Evolutionary conservation across 2,113 vertebrate species (phyloP), one percentile per base, ranked within the genome.

Genomic region (Laticauda laticaudata): DNA sequence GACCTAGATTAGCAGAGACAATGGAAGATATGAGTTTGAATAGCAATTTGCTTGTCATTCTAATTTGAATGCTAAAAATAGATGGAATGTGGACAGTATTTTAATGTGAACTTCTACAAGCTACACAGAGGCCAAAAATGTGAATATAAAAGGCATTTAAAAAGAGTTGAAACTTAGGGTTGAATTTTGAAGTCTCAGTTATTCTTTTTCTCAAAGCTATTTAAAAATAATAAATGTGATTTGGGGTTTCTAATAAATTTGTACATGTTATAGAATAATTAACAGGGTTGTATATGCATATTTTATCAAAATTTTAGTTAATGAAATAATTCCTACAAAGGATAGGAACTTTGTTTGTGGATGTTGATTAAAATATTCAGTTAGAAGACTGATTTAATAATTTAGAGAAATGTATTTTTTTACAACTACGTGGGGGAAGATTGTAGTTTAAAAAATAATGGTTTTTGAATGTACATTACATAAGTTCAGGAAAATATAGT

Each of bases 1-100:
- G 98, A 98, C 98, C 98, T 97, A 96, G 95, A 98, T 98, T 97
- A 98, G 96, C 96, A 94, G 97, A 97, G 97, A 97, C 95, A 95
- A 97, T 95, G 94, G 96, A 97, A 98, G 97, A 97, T 97, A 97
- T 97, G 97, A 95, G 64, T 94, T 96, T 96, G 96, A 97, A 89
- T 96, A 98, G 96, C 97, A 97, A 97, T 97, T 97, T 97, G 95
- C 95, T 95, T 97, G 96, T 94, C 96, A 86, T 95, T 91, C 93
- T 98, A 97, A 98, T 98, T 97, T 96, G 97, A 97, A 98, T 97
- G 98, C 96, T 96, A 69, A 81, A 91, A 94, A 96, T 85, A 95
- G 97, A 97, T 98, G 96, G 96, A 94, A 95, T 91, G 89, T 86
- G 88, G 94, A 34, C 91, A 88, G 94, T 96, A 14, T 51, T 69